These are phyloP conservation scores for Monochamus saltuarius DNA, from an alignment of 1,140 invertebrate species.

Conservation along the genomic window DNA sequence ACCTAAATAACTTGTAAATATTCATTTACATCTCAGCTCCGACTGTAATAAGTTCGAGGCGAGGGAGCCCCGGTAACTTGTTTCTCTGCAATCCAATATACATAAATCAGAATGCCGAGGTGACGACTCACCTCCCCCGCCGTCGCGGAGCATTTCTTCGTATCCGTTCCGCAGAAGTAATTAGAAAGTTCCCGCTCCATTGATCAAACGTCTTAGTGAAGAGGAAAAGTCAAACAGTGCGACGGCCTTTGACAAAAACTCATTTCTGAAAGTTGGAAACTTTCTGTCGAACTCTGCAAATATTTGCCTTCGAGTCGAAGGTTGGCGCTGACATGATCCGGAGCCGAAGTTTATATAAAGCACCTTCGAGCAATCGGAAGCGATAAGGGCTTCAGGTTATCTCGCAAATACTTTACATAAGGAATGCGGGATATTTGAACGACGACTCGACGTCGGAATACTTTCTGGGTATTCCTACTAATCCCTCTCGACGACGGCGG, in stretches of 20 bases:
- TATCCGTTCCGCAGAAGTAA: conserved; percentile 20
- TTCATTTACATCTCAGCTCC: too few species aligned
- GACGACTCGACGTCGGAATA: conserved; percentile 6
- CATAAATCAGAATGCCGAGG: too few species aligned
- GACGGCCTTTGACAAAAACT: conserved; percentile 26
- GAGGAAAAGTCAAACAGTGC: conserved; percentile 24
- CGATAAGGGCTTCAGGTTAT: conserved; percentile 20
- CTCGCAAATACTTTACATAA: conserved; percentile 16
- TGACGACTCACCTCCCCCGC: too few species aligned
- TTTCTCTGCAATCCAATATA: too few species aligned
- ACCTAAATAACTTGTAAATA: too few species aligned
- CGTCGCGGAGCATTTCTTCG: too few species aligned
- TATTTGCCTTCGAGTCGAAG: conserved; percentile 28
- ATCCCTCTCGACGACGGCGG: too few species aligned
- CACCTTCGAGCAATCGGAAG: conserved; percentile 26
- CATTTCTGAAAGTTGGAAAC: conserved; percentile 26
- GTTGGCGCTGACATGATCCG: background rate
- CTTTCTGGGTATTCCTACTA: conserved; percentile 3
- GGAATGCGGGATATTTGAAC: conserved; percentile 16
- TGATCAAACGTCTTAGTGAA: conserved; percentile 26
- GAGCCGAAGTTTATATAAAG: conserved; percentile 21
- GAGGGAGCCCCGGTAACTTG: too few species aligned
- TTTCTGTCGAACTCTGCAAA: conserved; percentile 27
- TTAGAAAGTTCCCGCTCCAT: conserved; percentile 23
- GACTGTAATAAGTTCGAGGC: too few species aligned